Evolutionary conservation across 2,888 invertebrate species (phyloP).

Genomic region (Diarsia dahlii): DNA sequence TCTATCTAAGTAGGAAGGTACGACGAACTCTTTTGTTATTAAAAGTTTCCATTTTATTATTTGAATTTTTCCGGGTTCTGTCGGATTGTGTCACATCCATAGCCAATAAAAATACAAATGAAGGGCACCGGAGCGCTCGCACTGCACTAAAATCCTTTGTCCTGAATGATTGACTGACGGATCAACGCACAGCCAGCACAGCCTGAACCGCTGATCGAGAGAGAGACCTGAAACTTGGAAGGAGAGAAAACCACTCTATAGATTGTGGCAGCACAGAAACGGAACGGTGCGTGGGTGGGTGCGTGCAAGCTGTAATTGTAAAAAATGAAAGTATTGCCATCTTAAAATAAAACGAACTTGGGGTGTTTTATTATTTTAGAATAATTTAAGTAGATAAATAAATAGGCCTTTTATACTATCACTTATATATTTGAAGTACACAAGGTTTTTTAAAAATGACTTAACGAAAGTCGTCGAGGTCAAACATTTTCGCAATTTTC

Average conservation of each 20-base stretch:
- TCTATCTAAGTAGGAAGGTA: too few relatives aligned
- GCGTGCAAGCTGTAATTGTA: too few relatives aligned
- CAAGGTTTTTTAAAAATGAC: not conserved
- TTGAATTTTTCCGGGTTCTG: not conserved
- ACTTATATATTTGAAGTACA: not conserved
- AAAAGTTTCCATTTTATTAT: not conserved
- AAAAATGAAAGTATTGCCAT: not conserved
- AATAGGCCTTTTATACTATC: not conserved
- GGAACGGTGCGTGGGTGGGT: too few relatives aligned
- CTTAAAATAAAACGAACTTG: not conserved
- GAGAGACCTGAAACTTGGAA: too few relatives aligned
- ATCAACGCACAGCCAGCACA: too few relatives aligned
- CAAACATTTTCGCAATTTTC: slow-evolving; percentile 42
- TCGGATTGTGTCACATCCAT: slow-evolving; percentile 1
- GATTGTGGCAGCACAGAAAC: too few relatives aligned
- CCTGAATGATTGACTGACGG: too few relatives aligned
- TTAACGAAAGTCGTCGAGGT: slow-evolving; percentile 49
- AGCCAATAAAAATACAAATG: not conserved
- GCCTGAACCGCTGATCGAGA: too few relatives aligned
- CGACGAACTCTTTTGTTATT: not conserved
- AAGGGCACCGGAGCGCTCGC: not conserved
- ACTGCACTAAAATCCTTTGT: too few relatives aligned
- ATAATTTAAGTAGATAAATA: not conserved
- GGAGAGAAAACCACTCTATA: not conserved
- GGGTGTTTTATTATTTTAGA: not conserved